Evolutionary conservation across 2,113 vertebrate species (phyloP), one percentile per base, ranked within the genome.

Genomic region (Amazona guildingii): DNA sequence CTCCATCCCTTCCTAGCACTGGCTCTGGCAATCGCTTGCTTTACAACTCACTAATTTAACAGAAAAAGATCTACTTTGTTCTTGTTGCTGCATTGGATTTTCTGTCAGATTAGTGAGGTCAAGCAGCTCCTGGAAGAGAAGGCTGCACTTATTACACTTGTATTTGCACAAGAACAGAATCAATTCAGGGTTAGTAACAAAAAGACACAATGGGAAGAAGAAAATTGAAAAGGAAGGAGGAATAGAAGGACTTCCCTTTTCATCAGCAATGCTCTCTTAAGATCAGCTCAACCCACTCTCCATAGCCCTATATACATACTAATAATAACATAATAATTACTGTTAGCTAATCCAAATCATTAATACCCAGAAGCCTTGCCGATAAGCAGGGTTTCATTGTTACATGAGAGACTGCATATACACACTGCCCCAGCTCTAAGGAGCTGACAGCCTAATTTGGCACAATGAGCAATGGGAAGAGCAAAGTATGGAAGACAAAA

Each of bases 391-490:
- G 37, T 44, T 57, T 49, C 27, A 25, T 23, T 18, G 41, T 13
- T 39, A 51, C 70, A 48, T 19, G 43, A 57, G 13, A 9, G 18
- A 52, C 63, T 27, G 5, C 25, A 51, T 10, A 15, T 27, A 35
- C 24, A 49, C 20, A 20, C 10, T n/a, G 24, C 12, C 33, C 44
- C 57, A 66, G 44, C 55, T 78, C 75, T 37, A 17, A 74, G 72
- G 41, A 85, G 67, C 57, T 1, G 2, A 62, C 66, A 83, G 78
- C 39, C 37, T 67, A 57, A 21, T 12, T 18, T 75, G 84, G 19
- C 44, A 33, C 24, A 44, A 37, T 3, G 8, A 0, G 2, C 12
- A 17, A 10, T 0, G 29, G 59, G 20, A 79, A 70, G 11, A 44
- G 59, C 18, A 52, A 49, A 78, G 9, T 20, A 59, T 6, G 23